Percentiles rank a stretch among this genome's conserved stretches.
These are phyloP conservation scores for roundworm (Caenorhabditis elegans) DNA, from an alignment of 1,140 invertebrate species.

Conservation along the genomic window WBcel235 BX284606.5:3240501-3241000, in stretches of 20 bases:
- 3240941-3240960: conserved; percentile 16
- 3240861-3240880: conserved; percentile 33
- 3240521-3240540: conserved; percentile 41
- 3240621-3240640: conserved; percentile 36
- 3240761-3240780: conserved; percentile 50
- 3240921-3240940: conserved; percentile 35
- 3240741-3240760: conserved; percentile 52
- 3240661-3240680: conserved; percentile 48
- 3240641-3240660: conserved; percentile 47
- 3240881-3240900: conserved; percentile 45
- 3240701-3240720: conserved; percentile 51
- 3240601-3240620: conserved; percentile 41
- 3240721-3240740: conserved; percentile 43
- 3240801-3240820: conserved; percentile 30
- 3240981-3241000: neutral
- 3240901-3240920: conserved; percentile 37
- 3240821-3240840: conserved; percentile 47
- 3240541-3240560: conserved; percentile 48
- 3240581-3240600: conserved; percentile 49
- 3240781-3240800: conserved; percentile 51
- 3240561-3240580: conserved; percentile 48
- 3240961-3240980: conserved; percentile 48
- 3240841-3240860: conserved; percentile 35
- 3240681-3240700: conserved; percentile 47
- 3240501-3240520: conserved; percentile 53